Conservation (phyloP, 2,113 vertebrate genomes). For the Synchiropus splendidus region DNA sequence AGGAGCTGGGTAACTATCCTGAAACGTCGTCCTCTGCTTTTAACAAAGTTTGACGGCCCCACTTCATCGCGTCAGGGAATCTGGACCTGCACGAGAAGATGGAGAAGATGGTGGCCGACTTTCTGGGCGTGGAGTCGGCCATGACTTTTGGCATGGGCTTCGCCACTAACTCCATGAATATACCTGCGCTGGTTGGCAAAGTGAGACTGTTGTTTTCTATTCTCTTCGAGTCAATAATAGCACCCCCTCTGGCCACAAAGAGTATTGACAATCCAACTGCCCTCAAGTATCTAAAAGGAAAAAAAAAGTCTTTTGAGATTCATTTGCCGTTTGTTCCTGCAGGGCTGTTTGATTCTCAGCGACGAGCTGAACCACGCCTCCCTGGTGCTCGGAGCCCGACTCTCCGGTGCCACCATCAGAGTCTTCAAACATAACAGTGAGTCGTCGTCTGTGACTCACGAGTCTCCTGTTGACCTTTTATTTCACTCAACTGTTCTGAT, state of each 20-base stretch:
- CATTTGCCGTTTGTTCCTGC: slow-evolving; percentile 7
- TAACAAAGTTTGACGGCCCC: no score
- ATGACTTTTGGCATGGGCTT: slow-evolving; percentile 97
- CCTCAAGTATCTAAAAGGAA: no score
- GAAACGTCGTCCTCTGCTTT: no score
- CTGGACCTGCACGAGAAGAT: slow-evolving; percentile 88
- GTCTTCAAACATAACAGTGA: slow-evolving; percentile 98
- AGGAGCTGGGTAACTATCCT: slow-evolving; percentile 80
- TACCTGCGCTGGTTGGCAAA: slow-evolving; percentile 89
- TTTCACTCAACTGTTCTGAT: no score
- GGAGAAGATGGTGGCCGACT: slow-evolving; percentile 81
- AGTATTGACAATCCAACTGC: no score
- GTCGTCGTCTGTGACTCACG: slow-evolving; percentile 24
- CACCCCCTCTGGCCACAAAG: no score
- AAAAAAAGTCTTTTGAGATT: not conserved
- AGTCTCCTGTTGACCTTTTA: no score
- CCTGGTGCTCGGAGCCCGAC: slow-evolving; percentile 84
- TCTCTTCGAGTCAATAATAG: not conserved
- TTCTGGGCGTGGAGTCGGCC: slow-evolving; percentile 88
- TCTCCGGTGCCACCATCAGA: slow-evolving; percentile 89
- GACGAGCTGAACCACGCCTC: slow-evolving; percentile 95
- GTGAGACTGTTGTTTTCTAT: slow-evolving; percentile 55
- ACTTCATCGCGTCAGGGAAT: no score
- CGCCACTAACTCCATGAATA: slow-evolving; percentile 98
- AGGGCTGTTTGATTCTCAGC: slow-evolving; percentile 93